Evolutionary conservation across 2,888 invertebrate genomes (phyloP).

Genomic region (Trimorus sp.): DNA sequence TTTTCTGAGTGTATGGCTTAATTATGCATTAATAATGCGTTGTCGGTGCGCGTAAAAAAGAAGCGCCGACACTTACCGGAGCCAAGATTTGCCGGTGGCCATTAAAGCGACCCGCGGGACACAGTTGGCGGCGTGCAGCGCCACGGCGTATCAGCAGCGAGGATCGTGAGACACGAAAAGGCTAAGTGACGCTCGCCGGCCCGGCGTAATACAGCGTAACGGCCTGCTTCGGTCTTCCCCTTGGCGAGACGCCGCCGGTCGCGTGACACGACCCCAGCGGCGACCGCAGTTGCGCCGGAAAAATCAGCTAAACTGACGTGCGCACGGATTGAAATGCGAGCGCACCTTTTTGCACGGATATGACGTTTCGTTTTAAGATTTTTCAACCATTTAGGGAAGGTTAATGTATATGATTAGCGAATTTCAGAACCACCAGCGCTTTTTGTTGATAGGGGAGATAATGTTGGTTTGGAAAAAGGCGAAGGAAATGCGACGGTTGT

Average conservation of each 20-base stretch:
- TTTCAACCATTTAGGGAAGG: no score
- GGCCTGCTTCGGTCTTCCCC: conserved; percentile 24
- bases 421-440: no score
- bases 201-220: conserved; percentile 46
- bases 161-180: conserved; percentile 56
- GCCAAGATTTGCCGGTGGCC: conserved; percentile 35
- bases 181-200: conserved; percentile 34
- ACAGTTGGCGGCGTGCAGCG: conserved; percentile 33
- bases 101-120: conserved; percentile 51
- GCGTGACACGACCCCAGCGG: conserved; percentile 26
- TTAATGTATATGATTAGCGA: no score
- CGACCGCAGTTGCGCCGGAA: conserved; percentile 26
- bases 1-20: conserved; percentile 17
- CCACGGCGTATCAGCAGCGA: conserved; percentile 39
- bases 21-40: conserved; percentile 42
- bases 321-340: conserved; percentile 14
- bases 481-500: no score
- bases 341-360: conserved; percentile 18
- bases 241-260: conserved; percentile 28
- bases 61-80: conserved; percentile 25
- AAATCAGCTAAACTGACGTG: conserved; percentile 29
- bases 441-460: no score
- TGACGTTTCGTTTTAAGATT: conserved; percentile 8
- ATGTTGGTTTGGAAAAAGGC: no score
- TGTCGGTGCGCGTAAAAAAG: conserved; percentile 32